These are phyloP conservation scores for Labroides dimidiatus DNA, from an alignment of 2,797 vertebrate species.

Conservation along the genomic window DNA sequence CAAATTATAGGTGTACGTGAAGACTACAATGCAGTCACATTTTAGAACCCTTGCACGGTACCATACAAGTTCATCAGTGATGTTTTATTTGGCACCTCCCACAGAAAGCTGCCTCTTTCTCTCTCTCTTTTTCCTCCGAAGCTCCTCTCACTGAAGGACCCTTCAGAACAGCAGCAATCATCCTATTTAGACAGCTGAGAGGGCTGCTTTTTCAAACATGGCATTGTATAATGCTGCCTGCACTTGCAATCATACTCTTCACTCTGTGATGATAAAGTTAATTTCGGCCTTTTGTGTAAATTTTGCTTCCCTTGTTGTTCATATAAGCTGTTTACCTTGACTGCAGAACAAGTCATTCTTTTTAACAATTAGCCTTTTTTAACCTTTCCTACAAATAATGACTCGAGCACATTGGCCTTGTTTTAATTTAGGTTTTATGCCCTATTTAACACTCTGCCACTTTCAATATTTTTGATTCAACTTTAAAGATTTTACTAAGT, in stretches of 20 bases:
- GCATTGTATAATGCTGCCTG: constrained; percentile 67
- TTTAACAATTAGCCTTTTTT: background rate
- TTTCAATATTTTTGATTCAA: background rate
- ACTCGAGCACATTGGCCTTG: constrained; percentile 7
- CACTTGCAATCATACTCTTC: constrained; percentile 70
- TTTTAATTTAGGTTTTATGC: constrained; percentile 37
- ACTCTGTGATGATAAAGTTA: constrained; percentile 66
- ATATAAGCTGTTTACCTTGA: constrained; percentile 37
- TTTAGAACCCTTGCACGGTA: constrained; percentile 10
- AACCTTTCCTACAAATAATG: constrained; percentile 2
- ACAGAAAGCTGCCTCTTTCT: constrained; percentile 69
- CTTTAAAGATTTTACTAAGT: constrained; percentile 10
- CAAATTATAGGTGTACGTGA: constrained; percentile 11
- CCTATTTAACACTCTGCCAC: constrained; percentile 13
- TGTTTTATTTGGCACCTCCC: constrained; percentile 74
- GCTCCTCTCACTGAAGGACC: constrained; percentile 80
- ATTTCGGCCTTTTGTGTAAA: constrained; percentile 63
- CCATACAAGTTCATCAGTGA: constrained; percentile 70
- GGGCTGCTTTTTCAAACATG: constrained; percentile 58
- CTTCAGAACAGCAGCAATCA: constrained; percentile 83
- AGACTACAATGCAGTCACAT: background rate
- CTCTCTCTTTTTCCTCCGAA: constrained; percentile 65
- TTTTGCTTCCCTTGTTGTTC: constrained; percentile 62
- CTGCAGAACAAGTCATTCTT: constrained; percentile 4
- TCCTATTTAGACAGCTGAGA: constrained; percentile 80